These are phyloP conservation scores for Thecophora atra DNA, from an alignment of 2,888 invertebrate genomes.

Conservation along the genomic window DNA sequence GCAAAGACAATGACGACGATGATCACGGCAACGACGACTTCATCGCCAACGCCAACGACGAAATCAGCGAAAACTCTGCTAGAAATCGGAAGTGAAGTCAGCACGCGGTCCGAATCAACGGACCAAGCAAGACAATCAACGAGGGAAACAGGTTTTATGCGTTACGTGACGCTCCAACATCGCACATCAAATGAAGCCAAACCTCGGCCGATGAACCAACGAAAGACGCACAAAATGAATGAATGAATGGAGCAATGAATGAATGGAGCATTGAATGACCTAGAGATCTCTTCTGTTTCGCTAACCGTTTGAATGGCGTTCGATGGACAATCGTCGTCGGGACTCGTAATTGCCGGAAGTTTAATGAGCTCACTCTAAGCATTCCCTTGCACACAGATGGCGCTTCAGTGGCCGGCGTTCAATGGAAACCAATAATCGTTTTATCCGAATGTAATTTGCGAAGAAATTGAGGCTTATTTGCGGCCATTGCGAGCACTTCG, in stretches of 20 bases:
- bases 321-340: constrained; percentile 4
- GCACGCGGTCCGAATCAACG: constrained; percentile 18
- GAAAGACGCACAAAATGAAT: neutral
- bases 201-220: neutral
- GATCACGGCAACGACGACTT: neutral
- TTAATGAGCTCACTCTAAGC: constrained; percentile 3
- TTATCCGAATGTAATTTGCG: constrained; percentile 28
- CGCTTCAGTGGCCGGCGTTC: neutral
- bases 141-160: constrained; percentile 41
- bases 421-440: constrained; percentile 28
- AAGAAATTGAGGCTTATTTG: constrained; percentile 35
- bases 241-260: neutral
- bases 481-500: neutral
- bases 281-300: no score
- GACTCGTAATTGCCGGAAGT: constrained; percentile 35
- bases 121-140: constrained; percentile 33
- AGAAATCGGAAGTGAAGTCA: constrained; percentile 16
- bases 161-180: constrained; percentile 40
- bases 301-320: neutral
- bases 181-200: constrained; percentile 21
- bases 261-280: neutral
- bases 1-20: neutral
- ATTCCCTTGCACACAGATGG: neutral
- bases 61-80: constrained; percentile 1
- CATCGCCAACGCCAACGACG: neutral